These are phyloP conservation scores for Penaeus vannamei DNA, from an alignment of 1,140 invertebrate genomes.

Conservation along the genomic window DNA sequence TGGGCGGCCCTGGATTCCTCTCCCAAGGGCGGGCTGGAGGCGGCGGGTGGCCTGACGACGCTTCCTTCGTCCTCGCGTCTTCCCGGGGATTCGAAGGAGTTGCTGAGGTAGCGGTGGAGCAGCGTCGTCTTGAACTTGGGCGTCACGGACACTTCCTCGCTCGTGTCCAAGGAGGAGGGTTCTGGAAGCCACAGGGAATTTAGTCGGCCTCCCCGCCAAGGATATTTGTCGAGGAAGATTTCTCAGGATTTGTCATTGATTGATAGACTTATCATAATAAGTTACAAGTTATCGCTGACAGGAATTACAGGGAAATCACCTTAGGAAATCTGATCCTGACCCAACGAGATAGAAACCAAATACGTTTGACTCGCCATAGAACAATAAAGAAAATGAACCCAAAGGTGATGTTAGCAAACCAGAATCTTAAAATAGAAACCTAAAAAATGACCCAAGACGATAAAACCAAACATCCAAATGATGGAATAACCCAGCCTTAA, in stretches of 20 bases:
- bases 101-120: conserved; percentile 64
- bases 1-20: conserved; percentile 27
- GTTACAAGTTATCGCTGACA: not conserved
- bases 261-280: not conserved
- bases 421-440: too few relatives aligned
- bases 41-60: not conserved
- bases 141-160: conserved; percentile 40
- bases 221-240: not conserved
- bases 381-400: too few relatives aligned
- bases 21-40: not conserved
- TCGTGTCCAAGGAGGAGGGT: conserved; percentile 7
- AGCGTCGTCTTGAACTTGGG: conserved; percentile 66
- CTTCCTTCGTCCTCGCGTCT: not conserved
- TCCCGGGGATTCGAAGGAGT: conserved; percentile 51
- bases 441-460: too few relatives aligned
- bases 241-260: not conserved
- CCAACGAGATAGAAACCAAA: too few relatives aligned
- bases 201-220: not conserved
- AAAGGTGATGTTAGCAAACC: too few relatives aligned
- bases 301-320: not conserved
- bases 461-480: too few relatives aligned
- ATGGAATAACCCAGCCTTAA: too few relatives aligned
- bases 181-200: conserved; percentile 38
- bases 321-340: too few relatives aligned
- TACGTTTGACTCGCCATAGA: too few relatives aligned